A percentile compares a stretch with the other conserved stretches of the same genome.
These are phyloP conservation scores for Drosophila quadrilineata DNA, from an alignment of 1,140 invertebrate species.

Conservation along the genomic window DNA sequence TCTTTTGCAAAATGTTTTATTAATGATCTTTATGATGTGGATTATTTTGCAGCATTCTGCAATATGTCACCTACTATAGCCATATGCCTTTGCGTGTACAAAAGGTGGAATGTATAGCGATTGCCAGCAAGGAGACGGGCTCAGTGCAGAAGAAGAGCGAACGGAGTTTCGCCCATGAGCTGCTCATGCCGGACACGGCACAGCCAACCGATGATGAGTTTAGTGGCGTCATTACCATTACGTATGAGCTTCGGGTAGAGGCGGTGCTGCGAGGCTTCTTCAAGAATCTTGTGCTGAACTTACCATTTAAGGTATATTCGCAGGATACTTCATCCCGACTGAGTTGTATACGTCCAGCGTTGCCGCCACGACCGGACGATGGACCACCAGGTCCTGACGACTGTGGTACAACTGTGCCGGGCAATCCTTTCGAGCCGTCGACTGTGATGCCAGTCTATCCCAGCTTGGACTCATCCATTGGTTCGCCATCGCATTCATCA, in stretches of 20 bases:
- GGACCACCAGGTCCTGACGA: slow-evolving; percentile 56
- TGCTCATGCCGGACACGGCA: slow-evolving; percentile 62
- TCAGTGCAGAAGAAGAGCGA: slow-evolving; percentile 77
- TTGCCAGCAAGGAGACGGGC: slow-evolving; percentile 75
- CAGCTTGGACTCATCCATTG: slow-evolving; percentile 68
- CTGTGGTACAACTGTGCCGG: not conserved
- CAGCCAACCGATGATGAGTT: slow-evolving; percentile 65
- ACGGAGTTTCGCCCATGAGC: slow-evolving; percentile 74
- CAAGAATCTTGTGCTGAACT: slow-evolving; percentile 72
- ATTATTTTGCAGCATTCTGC: slow-evolving; percentile 23
- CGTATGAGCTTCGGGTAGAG: slow-evolving; percentile 72
- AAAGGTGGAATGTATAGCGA: slow-evolving; percentile 66
- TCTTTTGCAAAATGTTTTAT: no score
- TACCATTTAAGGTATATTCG: slow-evolving; percentile 73
- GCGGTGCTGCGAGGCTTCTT: slow-evolving; percentile 77
- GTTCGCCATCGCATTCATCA: slow-evolving; percentile 75
- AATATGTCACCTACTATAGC: slow-evolving; percentile 74
- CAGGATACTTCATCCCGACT: slow-evolving; percentile 46
- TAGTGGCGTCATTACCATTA: slow-evolving; percentile 73
- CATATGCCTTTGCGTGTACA: slow-evolving; percentile 64
- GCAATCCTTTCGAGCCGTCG: slow-evolving; percentile 63
- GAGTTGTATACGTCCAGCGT: slow-evolving; percentile 36
- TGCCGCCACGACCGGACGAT: slow-evolving; percentile 57
- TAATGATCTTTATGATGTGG: no score
- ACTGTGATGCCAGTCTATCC: slow-evolving; percentile 52